Evolutionary conservation across 2,113 vertebrate species (phyloP).

Genomic region (Cichladusa arquata): DNA sequence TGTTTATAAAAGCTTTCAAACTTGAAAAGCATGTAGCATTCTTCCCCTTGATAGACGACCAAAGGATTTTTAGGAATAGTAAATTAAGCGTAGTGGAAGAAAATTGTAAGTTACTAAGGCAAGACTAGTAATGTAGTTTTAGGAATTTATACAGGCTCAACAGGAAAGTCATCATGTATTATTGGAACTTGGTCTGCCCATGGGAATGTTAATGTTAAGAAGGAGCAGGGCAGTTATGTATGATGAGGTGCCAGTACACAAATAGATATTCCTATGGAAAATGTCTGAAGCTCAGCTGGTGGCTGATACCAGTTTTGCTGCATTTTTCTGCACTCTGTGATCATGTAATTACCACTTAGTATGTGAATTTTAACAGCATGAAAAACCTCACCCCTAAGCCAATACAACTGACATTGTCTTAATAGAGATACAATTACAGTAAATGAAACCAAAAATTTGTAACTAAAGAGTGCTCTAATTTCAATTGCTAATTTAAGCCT

Average conservation of each 20-base stretch:
- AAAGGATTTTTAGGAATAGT: slow-evolving; percentile 14
- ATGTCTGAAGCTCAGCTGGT: not conserved
- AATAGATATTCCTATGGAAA: not conserved
- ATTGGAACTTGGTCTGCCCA: not conserved
- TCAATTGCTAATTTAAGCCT: not conserved
- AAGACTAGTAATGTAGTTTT: not conserved
- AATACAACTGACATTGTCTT: not conserved
- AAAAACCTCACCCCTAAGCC: not conserved
- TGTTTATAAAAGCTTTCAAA: slow-evolving; percentile 26
- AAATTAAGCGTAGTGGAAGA: not conserved
- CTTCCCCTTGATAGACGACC: not conserved
- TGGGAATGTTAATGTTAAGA: not conserved
- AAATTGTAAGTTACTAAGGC: not conserved
- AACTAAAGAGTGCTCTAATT: not conserved
- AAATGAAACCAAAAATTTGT: not conserved
- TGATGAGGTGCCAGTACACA: not conserved
- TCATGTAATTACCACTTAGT: not conserved
- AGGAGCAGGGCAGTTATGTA: not conserved
- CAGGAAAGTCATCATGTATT: not conserved
- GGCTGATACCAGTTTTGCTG: not conserved
- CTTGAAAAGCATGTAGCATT: slow-evolving; percentile 36
- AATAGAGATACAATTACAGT: not conserved
- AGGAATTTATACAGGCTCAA: not conserved
- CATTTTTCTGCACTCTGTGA: not conserved
- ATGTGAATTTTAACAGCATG: not conserved